Evolutionary conservation across 2,888 invertebrate genomes (phyloP), one percentile per base, ranked within the genome.

Genomic region (Pteria penguin): DNA sequence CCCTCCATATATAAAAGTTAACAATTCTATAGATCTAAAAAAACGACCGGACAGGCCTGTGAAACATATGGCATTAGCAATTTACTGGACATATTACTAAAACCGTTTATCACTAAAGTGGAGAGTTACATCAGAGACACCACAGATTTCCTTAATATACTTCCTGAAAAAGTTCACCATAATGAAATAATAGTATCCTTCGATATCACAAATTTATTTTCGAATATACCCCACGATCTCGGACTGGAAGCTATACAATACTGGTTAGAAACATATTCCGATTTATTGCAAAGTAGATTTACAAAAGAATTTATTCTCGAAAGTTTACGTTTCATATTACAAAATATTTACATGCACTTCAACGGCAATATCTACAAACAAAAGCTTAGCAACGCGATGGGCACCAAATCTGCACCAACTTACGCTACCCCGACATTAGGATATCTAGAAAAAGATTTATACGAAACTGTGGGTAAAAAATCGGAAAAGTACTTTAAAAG

Each of bases 321-420:
- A 26, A 60, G 60, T 36, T 31, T 72, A 2, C 26, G 54, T 60
- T 11, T 80, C 1, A 75, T 80, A 18, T 52, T 78, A 22, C 36
- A 66, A 65, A 66, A 70, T 32, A 80, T 75, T 65, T 72, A 66
- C 32, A 66, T 71, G 54, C 14, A 60, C 60, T 72, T 77, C 32
- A 63, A 67, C 57, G 26, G 52, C 26, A 45, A 72, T 52, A 31
- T 33, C 31, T 74, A 72, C 55, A 67, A 11, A 45, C 78, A 78
- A 52, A 69, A 60, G n/a, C 45, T 67, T 31, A 75, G 79, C 24
- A 79, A 74, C 55, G 74, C 74, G 1, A 77, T 77, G 75, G 81
- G 78, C 5, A 78, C 73, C 1, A 61, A 72, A 52, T 22, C 76
- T 11, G 72, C 76, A 1, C 81, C 77, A 11, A 68, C 72, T 2